Evolutionary conservation across 2,113 vertebrate genomes (phyloP), one percentile per base, ranked within the genome.

Genomic region (Gnathonemus longibarbis): DNA sequence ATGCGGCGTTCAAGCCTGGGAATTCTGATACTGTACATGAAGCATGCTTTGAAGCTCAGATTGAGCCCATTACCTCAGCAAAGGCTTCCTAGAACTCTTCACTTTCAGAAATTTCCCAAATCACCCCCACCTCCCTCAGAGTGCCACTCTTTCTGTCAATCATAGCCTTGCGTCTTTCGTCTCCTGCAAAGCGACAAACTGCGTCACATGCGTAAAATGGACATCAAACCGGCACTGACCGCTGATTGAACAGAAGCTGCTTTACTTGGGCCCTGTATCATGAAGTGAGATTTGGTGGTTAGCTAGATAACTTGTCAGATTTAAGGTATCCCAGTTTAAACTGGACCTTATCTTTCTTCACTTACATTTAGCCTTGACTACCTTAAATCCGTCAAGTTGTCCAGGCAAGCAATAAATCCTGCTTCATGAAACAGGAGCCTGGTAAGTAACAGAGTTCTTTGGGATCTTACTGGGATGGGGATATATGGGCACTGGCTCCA

Each of bases 61-160:
- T 49, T 52, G 24, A 77, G 48, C 48, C 48, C 31, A 50, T 89
- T 89, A 53, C 70, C n/a, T 80, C 88, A 52, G 31, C 70, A 89
- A 15, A 39, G 50, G 35, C 88, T 80, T 52, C 70, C 48, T 52
- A 42, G 88, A 89, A 77, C n/a, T 74, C 46, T 24, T 35, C 48
- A 39, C 35, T 56, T 8, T 53, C 48, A 84, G 10, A 89, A 27
- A 74, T 70, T 74, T 19, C 31, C 50, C 85, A 35, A 31, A 53
- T 6, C 48, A 56, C 15, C 48, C 13, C 50, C 27, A 17, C 85
- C 13, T 17, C n/a, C 27, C 17, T 7, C 48, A 24, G 19, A 53
- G 50, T 52, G 49, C 15, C n/a, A 1, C 31, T 17, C 3, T 17
- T 21, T 9, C 9, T 39, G 56, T 46, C 83, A 84, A 84, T 48